Conservation (phyloP, 2,888 invertebrate species). For the Stenchaetothrips biformis region DNA sequence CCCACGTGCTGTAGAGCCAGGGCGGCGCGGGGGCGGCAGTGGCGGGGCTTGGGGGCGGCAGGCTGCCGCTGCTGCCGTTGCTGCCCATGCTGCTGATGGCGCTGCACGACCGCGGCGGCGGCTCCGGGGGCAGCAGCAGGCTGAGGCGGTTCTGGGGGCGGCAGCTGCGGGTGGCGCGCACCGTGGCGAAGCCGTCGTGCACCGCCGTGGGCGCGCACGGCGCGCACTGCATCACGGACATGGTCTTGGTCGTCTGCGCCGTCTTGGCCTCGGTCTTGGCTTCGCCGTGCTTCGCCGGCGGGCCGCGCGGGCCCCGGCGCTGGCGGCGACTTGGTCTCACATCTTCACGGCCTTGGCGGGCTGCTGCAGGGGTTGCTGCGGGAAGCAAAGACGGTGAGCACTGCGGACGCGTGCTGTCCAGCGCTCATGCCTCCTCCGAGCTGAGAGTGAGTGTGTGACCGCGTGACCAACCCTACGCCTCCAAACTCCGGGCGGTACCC, state of each 20-base stretch:
- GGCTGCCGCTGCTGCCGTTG: constrained; percentile 46
- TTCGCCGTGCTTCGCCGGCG: not conserved
- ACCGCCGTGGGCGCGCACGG: constrained; percentile 42
- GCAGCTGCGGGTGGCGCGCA: constrained; percentile 44
- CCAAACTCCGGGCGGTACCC: too few relatives aligned
- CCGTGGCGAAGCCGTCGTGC: constrained; percentile 85
- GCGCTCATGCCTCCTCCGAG: too few relatives aligned
- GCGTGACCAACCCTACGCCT: too few relatives aligned
- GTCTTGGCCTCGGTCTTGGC: too few relatives aligned
- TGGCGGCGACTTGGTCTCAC: not conserved
- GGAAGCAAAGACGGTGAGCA: too few relatives aligned
- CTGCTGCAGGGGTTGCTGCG: too few relatives aligned
- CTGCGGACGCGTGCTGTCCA: too few relatives aligned
- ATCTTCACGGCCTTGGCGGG: not conserved
- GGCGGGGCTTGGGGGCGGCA: constrained; percentile 45
- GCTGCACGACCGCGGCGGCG: constrained; percentile 41
- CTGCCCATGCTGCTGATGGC: constrained; percentile 47
- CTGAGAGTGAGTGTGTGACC: too few relatives aligned
- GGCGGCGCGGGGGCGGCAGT: constrained; percentile 52
- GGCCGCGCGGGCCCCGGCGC: not conserved
- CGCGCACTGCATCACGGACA: too few relatives aligned
- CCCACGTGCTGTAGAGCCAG: constrained; percentile 49
- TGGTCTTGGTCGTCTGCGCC: too few relatives aligned
- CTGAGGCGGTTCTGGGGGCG: constrained; percentile 5
- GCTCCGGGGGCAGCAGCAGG: constrained; percentile 27